Percentiles rank a stretch among this genome's conserved stretches.
phyloP scores from a whole-genome alignment of 2,113 vertebrate genomes.

The Capreolus pygargus region DNA sequence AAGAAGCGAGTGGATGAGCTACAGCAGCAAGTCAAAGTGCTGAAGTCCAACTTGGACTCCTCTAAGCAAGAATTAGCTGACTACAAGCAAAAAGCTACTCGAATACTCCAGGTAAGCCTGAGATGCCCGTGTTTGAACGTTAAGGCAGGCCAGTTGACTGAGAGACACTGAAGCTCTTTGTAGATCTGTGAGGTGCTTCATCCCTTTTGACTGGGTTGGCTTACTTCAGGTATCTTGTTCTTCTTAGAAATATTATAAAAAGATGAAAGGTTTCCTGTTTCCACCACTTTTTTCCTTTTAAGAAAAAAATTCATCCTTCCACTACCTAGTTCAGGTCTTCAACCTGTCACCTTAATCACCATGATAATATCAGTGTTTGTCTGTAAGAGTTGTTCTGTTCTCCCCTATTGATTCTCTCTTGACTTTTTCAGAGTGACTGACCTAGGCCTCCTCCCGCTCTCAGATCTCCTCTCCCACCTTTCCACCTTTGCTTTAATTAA shows the following conservation, averaged over 20 bases:
- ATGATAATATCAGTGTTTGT: neutral
- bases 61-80: constrained; percentile 92
- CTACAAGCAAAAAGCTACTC: constrained; percentile 97
- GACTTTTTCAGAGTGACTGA: neutral
- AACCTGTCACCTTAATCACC: neutral
- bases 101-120: constrained; percentile 92
- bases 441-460: neutral
- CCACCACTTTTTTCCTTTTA: neutral
- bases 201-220: neutral
- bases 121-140: neutral
- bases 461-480: neutral
- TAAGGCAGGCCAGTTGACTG: neutral
- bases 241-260: neutral
- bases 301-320: neutral
- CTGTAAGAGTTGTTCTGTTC: neutral
- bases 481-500: neutral
- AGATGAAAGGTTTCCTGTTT: neutral
- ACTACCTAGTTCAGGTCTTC: neutral
- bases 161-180: neutral
- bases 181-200: neutral
- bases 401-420: neutral
- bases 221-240: neutral
- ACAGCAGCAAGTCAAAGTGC: constrained; percentile 89
- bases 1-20: constrained; percentile 88
- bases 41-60: constrained; percentile 85